phyloP scores from a whole-genome alignment of 2,113 vertebrate species.

The Formicarius rufipectus region DNA sequence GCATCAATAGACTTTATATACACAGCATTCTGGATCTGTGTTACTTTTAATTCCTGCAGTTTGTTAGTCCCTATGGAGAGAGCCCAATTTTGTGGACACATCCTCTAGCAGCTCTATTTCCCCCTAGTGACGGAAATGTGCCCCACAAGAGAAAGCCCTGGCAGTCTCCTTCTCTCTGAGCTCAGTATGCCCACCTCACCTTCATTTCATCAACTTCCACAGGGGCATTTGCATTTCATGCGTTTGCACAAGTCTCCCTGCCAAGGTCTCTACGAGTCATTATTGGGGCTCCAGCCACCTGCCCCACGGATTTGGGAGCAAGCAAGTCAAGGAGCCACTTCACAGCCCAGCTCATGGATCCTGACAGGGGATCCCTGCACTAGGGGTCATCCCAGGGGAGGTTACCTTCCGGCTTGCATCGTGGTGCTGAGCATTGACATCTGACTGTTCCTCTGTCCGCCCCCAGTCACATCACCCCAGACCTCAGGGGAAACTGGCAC shows the following conservation, averaged over 20 bases:
- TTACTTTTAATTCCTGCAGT: neutral
- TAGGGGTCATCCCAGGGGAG: too few relatives aligned
- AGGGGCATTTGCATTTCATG: neutral
- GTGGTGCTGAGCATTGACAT: neutral
- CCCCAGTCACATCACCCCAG: fast-evolving
- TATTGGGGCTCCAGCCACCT: neutral
- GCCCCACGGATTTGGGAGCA: neutral
- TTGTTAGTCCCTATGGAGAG: neutral
- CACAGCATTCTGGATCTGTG: neutral
- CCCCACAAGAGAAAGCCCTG: neutral
- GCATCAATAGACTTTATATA: neutral
- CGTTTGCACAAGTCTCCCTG: neutral
- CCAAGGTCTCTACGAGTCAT: fast-evolving
- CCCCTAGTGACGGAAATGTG: neutral
- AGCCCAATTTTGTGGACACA: neutral
- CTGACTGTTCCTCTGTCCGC: neutral
- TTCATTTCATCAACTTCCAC: neutral
- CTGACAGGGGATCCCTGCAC: neutral
- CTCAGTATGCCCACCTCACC: neutral
- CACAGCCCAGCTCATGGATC: neutral
- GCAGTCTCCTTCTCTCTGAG: neutral
- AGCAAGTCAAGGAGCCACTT: neutral
- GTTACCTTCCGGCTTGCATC: neutral
- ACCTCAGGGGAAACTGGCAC: neutral
- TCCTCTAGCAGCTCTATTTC: neutral